Conservation (phyloP, 2,888 invertebrate genomes). For the Ormyrus thymus region DNA sequence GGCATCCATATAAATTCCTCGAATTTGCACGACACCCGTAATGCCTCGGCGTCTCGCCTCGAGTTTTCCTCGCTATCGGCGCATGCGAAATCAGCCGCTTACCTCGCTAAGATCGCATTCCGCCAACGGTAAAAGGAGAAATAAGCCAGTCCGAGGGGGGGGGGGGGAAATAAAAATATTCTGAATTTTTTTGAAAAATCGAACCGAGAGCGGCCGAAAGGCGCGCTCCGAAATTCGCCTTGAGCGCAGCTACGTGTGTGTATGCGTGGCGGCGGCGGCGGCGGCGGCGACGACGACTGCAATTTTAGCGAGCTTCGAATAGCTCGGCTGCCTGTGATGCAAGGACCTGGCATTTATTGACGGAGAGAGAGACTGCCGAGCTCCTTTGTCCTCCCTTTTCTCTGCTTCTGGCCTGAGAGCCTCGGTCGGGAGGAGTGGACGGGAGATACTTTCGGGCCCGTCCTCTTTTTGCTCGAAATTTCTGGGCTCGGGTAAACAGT, state of each 20-base stretch:
- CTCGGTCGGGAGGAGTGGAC: too few species aligned
- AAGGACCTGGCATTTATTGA: constrained; percentile 43
- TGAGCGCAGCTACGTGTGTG: background rate
- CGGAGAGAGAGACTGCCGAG: constrained; percentile 30
- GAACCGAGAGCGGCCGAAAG: too few species aligned
- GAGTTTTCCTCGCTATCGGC: background rate
- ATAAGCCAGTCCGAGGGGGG: too few species aligned
- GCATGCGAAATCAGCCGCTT: background rate
- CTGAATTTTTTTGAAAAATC: too few species aligned
- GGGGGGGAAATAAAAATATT: background rate
- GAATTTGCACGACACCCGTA: too few species aligned
- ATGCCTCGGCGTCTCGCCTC: too few species aligned
- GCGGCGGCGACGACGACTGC: constrained; percentile 16
- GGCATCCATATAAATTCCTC: constrained; percentile 1
- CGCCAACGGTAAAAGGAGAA: background rate
- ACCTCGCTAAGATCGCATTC: too few species aligned
- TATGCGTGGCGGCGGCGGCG: background rate
- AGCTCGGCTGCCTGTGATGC: constrained; percentile 56
- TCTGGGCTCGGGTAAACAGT: too few species aligned
- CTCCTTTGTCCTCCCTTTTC: constrained; percentile 23
- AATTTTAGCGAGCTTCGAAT: constrained; percentile 58
- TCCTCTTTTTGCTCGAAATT: too few species aligned
- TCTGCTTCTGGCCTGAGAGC: background rate
- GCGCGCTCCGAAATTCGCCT: background rate
- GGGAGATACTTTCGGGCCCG: too few species aligned